Evolutionary conservation across 2,113 vertebrate species (phyloP).

Genomic region (Microtus richardsoni): DNA sequence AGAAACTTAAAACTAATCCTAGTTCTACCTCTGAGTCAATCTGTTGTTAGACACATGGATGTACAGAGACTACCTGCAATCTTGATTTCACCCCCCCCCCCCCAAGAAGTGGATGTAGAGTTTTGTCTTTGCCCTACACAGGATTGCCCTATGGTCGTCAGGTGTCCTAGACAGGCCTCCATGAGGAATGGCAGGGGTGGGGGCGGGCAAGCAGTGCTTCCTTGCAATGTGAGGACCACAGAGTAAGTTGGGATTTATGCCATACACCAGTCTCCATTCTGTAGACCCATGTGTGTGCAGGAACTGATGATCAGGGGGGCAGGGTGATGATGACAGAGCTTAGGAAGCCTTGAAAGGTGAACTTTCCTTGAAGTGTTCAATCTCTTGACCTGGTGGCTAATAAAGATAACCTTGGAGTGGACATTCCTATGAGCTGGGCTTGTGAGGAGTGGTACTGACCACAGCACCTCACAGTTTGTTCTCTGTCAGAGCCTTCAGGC

Average conservation of each 20-base stretch:
- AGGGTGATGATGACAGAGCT: not conserved
- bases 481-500: not conserved
- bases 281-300: not conserved
- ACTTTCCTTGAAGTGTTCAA: not conserved
- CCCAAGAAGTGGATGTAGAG: not conserved
- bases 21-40: conserved; percentile 46
- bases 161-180: not conserved
- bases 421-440: not conserved
- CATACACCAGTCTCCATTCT: too few species aligned
- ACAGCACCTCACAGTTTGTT: not conserved
- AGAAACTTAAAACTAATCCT: not conserved
- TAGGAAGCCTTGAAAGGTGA: not conserved
- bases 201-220: not conserved
- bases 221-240: not conserved
- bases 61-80: not conserved
- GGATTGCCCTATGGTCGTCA: not conserved
- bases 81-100: not conserved
- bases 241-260: too few species aligned
- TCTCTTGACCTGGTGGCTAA: not conserved
- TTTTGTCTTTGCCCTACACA: not conserved
- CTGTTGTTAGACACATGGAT: not conserved
- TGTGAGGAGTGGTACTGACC: not conserved
- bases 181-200: not conserved
- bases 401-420: not conserved
- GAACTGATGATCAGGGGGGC: not conserved